Evolutionary conservation across 2,113 vertebrate genomes (phyloP).

Genomic region (Marcusenius ussheri): DNA sequence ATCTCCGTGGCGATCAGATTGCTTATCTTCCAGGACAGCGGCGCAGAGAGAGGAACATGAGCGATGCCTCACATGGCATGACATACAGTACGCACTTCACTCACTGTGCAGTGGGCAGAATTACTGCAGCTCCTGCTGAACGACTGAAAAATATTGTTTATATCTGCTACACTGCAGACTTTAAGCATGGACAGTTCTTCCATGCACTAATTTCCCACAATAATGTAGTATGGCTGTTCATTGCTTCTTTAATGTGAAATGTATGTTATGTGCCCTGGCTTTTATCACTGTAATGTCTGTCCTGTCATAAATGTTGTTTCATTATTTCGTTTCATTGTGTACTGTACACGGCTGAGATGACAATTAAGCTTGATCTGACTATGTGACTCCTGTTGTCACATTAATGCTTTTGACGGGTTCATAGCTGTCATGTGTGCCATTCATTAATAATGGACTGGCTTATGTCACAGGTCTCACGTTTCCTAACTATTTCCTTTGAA

Average conservation of each 20-base stretch:
- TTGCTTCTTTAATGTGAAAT: not conserved
- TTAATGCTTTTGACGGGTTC: not conserved
- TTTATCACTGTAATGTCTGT: not conserved
- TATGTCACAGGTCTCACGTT: not conserved
- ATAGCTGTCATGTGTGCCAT: not conserved
- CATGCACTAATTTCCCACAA: not conserved
- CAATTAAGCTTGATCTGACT: not conserved
- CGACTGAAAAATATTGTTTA: not conserved
- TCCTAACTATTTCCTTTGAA: not conserved
- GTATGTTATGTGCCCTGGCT: not conserved
- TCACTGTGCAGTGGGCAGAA: not conserved
- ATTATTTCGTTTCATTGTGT: not conserved
- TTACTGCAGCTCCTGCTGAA: not conserved
- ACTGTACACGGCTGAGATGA: not conserved
- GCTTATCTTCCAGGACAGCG: conserved; percentile 66
- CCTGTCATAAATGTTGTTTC: not conserved
- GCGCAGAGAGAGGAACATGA: not conserved
- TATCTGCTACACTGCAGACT: not conserved
- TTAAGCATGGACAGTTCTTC: not conserved
- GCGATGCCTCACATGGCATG: not conserved
- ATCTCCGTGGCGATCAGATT: conserved; percentile 93
- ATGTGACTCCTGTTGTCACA: not conserved
- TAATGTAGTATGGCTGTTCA: not conserved
- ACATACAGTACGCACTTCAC: not conserved
- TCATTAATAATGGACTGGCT: not conserved